Evolutionary conservation across 2,797 vertebrate species (phyloP).

Genomic region (Loriculus beryllinus): DNA sequence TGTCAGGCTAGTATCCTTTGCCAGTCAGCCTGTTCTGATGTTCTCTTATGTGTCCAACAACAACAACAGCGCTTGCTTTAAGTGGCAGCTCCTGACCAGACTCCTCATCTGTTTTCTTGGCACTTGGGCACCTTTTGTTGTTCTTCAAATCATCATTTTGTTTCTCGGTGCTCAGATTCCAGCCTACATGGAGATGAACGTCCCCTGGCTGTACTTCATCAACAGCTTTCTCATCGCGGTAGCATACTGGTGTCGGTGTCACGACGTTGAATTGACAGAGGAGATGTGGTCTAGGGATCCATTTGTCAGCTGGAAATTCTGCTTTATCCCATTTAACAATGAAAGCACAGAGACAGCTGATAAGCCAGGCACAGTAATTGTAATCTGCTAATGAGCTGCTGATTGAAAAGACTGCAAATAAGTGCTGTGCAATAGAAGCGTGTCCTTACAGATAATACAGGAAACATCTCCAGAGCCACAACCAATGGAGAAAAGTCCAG

Average conservation of each 20-base stretch:
- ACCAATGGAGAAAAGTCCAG: not conserved
- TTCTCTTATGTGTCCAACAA: constrained; percentile 47
- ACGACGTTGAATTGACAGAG: constrained; percentile 44
- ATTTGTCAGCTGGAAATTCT: constrained; percentile 86
- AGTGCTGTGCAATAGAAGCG: not conserved
- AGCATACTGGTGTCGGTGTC: constrained; percentile 75
- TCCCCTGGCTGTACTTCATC: constrained; percentile 85
- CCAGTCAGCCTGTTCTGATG: constrained; percentile 38
- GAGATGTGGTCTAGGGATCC: constrained; percentile 72
- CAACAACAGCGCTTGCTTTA: not conserved
- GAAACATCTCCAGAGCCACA: not conserved
- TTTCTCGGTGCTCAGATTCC: constrained; percentile 76
- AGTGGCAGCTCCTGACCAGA: constrained; percentile 63
- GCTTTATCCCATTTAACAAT: constrained; percentile 70
- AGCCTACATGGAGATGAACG: constrained; percentile 84
- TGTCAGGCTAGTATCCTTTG: not conserved
- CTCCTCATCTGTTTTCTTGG: constrained; percentile 76
- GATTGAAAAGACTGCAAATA: not conserved
- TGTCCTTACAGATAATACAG: not conserved
- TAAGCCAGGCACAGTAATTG: constrained; percentile 37
- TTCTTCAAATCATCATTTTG: constrained; percentile 73
- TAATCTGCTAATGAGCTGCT: constrained; percentile 54
- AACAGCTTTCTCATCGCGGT: constrained; percentile 84
- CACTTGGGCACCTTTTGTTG: constrained; percentile 81
- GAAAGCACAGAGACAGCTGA: constrained; percentile 61